Conservation (phyloP, 2,888 invertebrate species). For the Nysson spinosus region DNA sequence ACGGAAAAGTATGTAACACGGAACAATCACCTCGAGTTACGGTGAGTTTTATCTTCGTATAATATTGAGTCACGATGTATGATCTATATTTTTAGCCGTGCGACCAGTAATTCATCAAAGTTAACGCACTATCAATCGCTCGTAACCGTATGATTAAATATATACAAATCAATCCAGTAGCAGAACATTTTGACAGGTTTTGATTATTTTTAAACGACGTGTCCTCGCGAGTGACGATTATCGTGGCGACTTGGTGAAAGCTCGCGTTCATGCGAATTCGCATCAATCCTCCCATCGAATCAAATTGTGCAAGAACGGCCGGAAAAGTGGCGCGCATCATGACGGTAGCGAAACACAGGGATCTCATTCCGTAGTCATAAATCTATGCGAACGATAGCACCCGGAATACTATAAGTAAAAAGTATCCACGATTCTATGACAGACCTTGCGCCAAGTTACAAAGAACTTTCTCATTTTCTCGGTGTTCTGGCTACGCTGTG, state of each 20-base stretch:
- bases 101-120: slow-evolving; percentile 15
- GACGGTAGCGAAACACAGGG: neutral
- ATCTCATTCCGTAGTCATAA: neutral
- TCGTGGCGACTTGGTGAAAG: slow-evolving; percentile 21
- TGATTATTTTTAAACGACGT: slow-evolving; percentile 28
- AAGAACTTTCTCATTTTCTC: slow-evolving; percentile 12
- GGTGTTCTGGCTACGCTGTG: neutral
- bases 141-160: slow-evolving; percentile 14
- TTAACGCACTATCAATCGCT: neutral
- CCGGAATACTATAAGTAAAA: neutral
- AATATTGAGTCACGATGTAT: too few species aligned
- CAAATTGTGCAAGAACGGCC: neutral
- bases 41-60: too few species aligned
- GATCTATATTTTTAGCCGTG: too few species aligned
- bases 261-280: slow-evolving; percentile 6
- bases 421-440: slow-evolving; percentile 4
- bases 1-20: too few species aligned
- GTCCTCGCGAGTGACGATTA: slow-evolving; percentile 26
- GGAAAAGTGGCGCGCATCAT: neutral
- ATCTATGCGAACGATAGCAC: neutral
- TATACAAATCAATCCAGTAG: slow-evolving; percentile 19
- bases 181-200: slow-evolving; percentile 14
- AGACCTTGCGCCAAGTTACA: slow-evolving; percentile 2
- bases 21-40: too few species aligned
- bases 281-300: neutral